Percentiles rank a stretch among this genome's conserved stretches.
phyloP scores from a whole-genome alignment of 2,113 vertebrate genomes.

The Actinemys pallida region DNA sequence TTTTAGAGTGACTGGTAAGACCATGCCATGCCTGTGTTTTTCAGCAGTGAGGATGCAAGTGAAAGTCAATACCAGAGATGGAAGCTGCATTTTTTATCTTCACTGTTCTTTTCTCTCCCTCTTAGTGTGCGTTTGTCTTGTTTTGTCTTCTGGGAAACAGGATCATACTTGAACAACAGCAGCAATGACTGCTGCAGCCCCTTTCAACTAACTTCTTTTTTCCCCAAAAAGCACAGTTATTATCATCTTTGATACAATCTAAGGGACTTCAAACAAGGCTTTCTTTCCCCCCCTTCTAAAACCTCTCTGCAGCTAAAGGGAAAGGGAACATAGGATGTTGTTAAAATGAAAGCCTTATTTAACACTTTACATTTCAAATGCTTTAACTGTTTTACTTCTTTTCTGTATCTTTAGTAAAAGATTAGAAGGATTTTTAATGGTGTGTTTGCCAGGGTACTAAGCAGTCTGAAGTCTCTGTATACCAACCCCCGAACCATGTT shows the following conservation, averaged over 20 bases:
- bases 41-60: not conserved
- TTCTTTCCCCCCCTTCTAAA: not conserved
- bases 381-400: not conserved
- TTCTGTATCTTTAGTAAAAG: not conserved
- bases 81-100: not conserved
- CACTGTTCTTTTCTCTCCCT: not conserved
- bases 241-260: not conserved
- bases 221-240: not conserved
- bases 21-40: not conserved
- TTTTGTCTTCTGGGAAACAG: not conserved
- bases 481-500: not conserved
- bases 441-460: not conserved
- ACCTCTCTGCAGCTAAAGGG: not conserved
- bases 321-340: not conserved
- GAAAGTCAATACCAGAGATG: not conserved
- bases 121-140: not conserved
- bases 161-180: not conserved
- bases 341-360: not conserved
- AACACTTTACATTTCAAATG: not conserved
- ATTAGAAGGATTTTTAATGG: not conserved
- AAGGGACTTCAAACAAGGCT: not conserved
- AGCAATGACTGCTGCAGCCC: not conserved
- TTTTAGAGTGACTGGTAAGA: not conserved
- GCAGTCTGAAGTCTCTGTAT: not conserved
- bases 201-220: not conserved